Base-by-base conservation (phyloP, 2,888 invertebrate species). In the Pollenia griseotomentosa region DNA sequence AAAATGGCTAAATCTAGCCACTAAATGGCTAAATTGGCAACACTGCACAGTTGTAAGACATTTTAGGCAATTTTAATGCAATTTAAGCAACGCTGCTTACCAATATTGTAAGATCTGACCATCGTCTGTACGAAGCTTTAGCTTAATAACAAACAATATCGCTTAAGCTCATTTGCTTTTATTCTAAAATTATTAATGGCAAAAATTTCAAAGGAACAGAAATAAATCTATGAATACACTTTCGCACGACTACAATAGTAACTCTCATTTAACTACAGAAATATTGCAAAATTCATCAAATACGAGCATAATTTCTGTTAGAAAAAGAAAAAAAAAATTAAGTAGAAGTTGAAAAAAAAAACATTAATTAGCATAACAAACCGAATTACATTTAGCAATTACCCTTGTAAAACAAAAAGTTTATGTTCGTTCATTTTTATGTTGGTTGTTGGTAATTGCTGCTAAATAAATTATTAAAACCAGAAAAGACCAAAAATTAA, bases 321-420 rank as follows among this genome's bases (percentile, higher is more conserved):
- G 19, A n/a, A 40, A 6, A 44, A 23, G 42, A 7, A 48, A 48
- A 59, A 23, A 23, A 70, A 33, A 33, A 33, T 33, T 33, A 33
- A 33, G 33, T 33, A 33, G 33, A 33, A 33, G 33, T 33, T 0
- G 33, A 33, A 33, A 33, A 57, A n/a, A 59, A 75, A 70, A 59
- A 71, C 77, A 75, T 77, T 83, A 77, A 83, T 83, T 83, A 83
- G 83, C 83, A 77, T 83, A 77, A 77, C 70, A 63, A 83, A 71
- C 61, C 61, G 40, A 77, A 70, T 77, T 83, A 77, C 61, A 77
- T 77, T 83, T 83, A 83, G 77, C 83, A 83, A 77, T 63, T 70
- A 77, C 23, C 53, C 74, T 75, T 68, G 82, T 68, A 70, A 70
- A 83, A 75, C 70, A 61, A 83, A 83, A 83, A 75, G 61, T 83